These are phyloP conservation scores for Drosophila rufa DNA, from an alignment of 1,140 invertebrate species.

Conservation along the genomic window DNA sequence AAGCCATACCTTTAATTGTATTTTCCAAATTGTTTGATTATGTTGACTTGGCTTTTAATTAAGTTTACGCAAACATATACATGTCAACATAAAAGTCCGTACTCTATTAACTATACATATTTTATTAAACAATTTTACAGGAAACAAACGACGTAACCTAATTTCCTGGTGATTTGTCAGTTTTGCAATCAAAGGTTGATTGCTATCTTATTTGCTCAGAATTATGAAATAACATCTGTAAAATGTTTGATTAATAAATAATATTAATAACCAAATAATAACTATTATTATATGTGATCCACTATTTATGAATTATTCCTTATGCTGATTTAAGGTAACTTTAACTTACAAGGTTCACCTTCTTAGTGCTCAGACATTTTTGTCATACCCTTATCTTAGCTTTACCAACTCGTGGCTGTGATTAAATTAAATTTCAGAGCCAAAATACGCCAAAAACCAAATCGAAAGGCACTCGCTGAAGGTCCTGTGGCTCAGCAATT, in stretches of 20 bases:
- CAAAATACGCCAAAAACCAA: conserved; percentile 5
- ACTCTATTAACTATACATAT: conserved; percentile 16
- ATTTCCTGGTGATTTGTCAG: neutral
- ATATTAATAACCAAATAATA: no score
- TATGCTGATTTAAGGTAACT: neutral
- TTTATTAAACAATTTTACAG: neutral
- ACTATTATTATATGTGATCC: no score
- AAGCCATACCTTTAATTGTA: neutral
- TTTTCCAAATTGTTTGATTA: neutral
- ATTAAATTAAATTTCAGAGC: conserved; percentile 59
- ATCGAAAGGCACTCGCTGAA: conserved; percentile 37
- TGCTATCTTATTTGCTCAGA: no score
- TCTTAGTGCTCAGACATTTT: neutral
- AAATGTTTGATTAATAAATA: no score
- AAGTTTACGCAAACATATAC: neutral
- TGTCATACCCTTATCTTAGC: neutral
- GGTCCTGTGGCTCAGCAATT: conserved; percentile 48
- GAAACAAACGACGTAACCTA: neutral
- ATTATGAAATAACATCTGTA: no score
- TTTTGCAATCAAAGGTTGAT: neutral
- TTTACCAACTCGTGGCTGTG: neutral
- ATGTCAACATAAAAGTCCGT: neutral
- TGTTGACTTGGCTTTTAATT: conserved; percentile 11
- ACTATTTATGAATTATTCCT: neutral
- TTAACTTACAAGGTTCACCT: neutral